Evolutionary conservation across 2,113 vertebrate species (phyloP), one percentile per base, ranked within the genome.

Genomic region (Cervus canadensis): DNA sequence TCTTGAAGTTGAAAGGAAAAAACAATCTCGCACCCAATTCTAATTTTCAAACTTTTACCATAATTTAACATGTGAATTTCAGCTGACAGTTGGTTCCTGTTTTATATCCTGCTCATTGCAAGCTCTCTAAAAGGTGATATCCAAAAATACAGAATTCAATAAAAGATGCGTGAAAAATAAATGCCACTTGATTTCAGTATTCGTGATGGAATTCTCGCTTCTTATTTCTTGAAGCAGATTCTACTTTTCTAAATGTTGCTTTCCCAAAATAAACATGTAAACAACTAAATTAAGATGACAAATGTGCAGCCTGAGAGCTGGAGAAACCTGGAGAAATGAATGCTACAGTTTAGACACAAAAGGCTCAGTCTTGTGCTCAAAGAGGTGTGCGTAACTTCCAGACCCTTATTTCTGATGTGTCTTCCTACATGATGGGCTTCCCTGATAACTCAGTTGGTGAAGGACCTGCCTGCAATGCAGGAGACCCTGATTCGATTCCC

Each of bases 231-330:
- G 89, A 98, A 91, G 95, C 94, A 82, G 52, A 97, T 94, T 98
- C 91, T 50, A 95, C 54, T 96, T 97, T 97, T 97, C 95, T 97
- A 98, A 98, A 97, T 96, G 95, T 93, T 98, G 91, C 91, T 56
- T 95, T 97, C 94, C 96, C 79, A 96, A 95, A 98, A 98, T 98
- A 98, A 97, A 95, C 84, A 97, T 19, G 15, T 96, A 98, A 98
- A 98, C 97, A 98, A 93, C 5, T 19, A 97, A 94, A 95, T 82
- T 79, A 88, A 97, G 59, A 95, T 96, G 97, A 93, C 76, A 94
- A 93, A 36, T 90, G 43, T 85, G 57, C 71, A 96, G 83, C 5
- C 48, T 82, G 85, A n/a, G 91, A 94, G 43, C 7, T 52, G 59
- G 54, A 96, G 36, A 43, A 89, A 74, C 2, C 19, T 67, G 14